Conservation (phyloP, 1,140 invertebrate species). For the Apis dorsata region DNA sequence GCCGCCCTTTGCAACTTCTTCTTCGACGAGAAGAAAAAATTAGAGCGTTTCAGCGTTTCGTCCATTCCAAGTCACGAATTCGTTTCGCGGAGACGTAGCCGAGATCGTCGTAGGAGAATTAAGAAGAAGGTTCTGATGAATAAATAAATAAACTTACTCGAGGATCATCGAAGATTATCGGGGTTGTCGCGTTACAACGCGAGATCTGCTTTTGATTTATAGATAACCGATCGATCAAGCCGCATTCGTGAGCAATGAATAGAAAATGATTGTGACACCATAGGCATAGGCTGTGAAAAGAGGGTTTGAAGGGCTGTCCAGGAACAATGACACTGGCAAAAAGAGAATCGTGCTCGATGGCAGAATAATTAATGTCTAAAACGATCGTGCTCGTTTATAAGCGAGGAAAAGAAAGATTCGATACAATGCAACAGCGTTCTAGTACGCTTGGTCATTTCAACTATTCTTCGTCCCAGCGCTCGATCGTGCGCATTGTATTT, state of each 20-base stretch:
- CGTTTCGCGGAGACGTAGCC: neutral
- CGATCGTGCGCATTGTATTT: too few species aligned
- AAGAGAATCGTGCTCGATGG: conserved; percentile 4
- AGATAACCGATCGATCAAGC: conserved; percentile 25
- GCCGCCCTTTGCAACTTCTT: too few species aligned
- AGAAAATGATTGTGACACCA: conserved; percentile 24
- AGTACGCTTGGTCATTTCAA: neutral
- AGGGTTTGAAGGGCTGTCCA: neutral
- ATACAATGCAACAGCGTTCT: neutral
- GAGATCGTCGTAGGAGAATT: neutral
- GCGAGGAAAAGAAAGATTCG: neutral
- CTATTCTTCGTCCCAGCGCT: neutral
- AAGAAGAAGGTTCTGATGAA: neutral
- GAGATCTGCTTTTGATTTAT: neutral
- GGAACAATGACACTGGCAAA: conserved; percentile 27
- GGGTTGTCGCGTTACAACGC: neutral
- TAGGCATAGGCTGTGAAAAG: conserved; percentile 2
- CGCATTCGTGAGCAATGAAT: neutral
- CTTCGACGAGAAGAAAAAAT: too few species aligned
- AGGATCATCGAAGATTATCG: neutral
- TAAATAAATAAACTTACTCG: neutral
- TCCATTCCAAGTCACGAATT: neutral
- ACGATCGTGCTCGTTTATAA: neutral
- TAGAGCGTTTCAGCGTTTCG: neutral
- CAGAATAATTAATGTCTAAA: conserved; percentile 34